Conservation (phyloP, 2,888 invertebrate genomes). For the Matsumyia berberina region DNA sequence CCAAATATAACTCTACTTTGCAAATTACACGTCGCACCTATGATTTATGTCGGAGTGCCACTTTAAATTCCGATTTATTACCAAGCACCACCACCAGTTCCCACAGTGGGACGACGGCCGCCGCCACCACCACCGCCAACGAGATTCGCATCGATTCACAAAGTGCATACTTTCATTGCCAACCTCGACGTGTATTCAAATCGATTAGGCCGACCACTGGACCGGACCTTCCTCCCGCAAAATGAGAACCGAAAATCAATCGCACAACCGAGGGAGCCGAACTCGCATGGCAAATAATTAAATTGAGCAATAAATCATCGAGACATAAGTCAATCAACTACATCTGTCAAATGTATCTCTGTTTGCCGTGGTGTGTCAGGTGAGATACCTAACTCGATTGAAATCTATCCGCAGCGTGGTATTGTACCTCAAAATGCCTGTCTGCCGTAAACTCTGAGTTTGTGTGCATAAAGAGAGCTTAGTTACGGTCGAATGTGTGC, state of each 20-base stretch:
- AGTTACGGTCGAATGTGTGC: constrained; percentile 50
- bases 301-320: constrained; percentile 76
- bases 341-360: constrained; percentile 70
- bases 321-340: constrained; percentile 73
- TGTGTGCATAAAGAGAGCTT: constrained; percentile 30
- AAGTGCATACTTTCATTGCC: constrained; percentile 24
- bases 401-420: constrained; percentile 50
- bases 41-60: constrained; percentile 67
- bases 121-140: neutral
- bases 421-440: constrained; percentile 49
- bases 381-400: constrained; percentile 67
- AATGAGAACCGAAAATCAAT: constrained; percentile 7
- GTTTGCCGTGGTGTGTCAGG: constrained; percentile 55
- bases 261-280: constrained; percentile 25
- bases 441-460: constrained; percentile 20
- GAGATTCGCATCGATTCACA: constrained; percentile 27
- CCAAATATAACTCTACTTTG: constrained; percentile 35
- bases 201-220: constrained; percentile 33
- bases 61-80: constrained; percentile 69
- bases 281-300: constrained; percentile 72
- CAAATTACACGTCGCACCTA: constrained; percentile 35
- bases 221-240: constrained; percentile 24
- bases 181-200: constrained; percentile 42
- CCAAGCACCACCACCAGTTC: constrained; percentile 30
- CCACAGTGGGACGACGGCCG: constrained; percentile 31